Percentiles rank a stretch among this genome's conserved stretches.
phyloP scores from a whole-genome alignment of 2,797 vertebrate genomes.

The Oreochromis mossambicus region DNA sequence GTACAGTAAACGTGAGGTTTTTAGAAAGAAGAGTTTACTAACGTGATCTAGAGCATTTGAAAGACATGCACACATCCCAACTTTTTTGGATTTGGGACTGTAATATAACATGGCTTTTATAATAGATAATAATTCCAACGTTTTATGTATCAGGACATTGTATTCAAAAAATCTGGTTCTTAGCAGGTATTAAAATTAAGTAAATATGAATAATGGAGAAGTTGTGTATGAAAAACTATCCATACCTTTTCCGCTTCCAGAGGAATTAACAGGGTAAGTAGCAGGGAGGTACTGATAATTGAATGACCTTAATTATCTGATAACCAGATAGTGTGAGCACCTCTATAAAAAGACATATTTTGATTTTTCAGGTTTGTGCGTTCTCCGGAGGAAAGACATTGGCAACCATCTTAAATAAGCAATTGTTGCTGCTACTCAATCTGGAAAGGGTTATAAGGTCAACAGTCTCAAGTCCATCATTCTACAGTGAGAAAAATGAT shows the following conservation, averaged over 20 bases:
- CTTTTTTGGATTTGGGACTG: not conserved
- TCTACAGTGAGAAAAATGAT: not conserved
- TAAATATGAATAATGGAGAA: not conserved
- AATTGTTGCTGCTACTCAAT: not conserved
- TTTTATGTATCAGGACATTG: not conserved
- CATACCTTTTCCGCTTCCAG: not conserved
- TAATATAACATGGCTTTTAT: not conserved
- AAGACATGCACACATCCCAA: not conserved
- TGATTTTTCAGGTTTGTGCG: not conserved
- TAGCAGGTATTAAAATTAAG: not conserved
- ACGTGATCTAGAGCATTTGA: accelerated
- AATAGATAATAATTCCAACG: not conserved
- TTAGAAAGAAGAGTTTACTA: not conserved
- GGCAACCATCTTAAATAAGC: not conserved
- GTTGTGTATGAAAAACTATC: not conserved
- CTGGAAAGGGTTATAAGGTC: not conserved
- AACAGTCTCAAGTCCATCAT: not conserved
- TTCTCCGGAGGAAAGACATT: not conserved
- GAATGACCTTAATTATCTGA: not conserved
- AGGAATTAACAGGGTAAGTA: not conserved
- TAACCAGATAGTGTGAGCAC: not conserved
- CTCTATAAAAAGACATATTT: not conserved
- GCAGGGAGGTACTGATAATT: not conserved
- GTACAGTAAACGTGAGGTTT: slow-evolving; percentile 10
- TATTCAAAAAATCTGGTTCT: not conserved